Conservation (phyloP, 2,888 invertebrate genomes). For the Dendrolimus pini region DNA sequence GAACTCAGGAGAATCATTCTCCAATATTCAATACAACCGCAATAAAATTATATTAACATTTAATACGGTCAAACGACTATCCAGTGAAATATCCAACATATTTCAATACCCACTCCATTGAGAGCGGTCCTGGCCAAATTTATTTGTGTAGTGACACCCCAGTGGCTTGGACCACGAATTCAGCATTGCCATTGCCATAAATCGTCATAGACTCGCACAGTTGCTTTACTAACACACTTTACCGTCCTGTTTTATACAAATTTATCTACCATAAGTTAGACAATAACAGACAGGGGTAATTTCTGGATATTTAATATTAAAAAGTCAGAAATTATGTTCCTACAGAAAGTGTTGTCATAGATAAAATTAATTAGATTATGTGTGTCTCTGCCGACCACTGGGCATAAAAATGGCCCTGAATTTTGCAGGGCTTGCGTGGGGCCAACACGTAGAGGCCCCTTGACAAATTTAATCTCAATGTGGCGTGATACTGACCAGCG, state of each 20-base stretch:
- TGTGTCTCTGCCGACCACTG: too few species aligned
- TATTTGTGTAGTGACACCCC: constrained; percentile 58
- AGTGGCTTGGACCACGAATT: constrained; percentile 45
- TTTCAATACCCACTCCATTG: constrained; percentile 49
- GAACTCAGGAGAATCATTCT: neutral
- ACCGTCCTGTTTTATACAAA: neutral
- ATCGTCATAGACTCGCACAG: constrained; percentile 47
- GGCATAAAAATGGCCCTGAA: too few species aligned
- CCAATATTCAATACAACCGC: constrained; percentile 4
- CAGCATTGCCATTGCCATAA: constrained; percentile 55
- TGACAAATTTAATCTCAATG: too few species aligned
- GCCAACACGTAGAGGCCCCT: too few species aligned
- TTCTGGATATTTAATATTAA: too few species aligned
- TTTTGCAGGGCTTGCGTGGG: too few species aligned
- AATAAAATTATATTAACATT: constrained; percentile 24
- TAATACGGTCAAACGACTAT: constrained; percentile 39
- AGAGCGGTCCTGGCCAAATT: constrained; percentile 50
- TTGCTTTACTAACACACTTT: constrained; percentile 11
- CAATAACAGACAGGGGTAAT: too few species aligned
- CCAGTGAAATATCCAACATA: constrained; percentile 55
- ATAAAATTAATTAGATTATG: too few species aligned
- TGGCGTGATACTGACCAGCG: too few species aligned
- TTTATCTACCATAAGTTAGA: too few species aligned
- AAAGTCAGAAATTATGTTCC: too few species aligned
- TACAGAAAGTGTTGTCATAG: too few species aligned